phyloP scores from a whole-genome alignment of 1,140 invertebrate species.

The Orussus abietinus region DNA sequence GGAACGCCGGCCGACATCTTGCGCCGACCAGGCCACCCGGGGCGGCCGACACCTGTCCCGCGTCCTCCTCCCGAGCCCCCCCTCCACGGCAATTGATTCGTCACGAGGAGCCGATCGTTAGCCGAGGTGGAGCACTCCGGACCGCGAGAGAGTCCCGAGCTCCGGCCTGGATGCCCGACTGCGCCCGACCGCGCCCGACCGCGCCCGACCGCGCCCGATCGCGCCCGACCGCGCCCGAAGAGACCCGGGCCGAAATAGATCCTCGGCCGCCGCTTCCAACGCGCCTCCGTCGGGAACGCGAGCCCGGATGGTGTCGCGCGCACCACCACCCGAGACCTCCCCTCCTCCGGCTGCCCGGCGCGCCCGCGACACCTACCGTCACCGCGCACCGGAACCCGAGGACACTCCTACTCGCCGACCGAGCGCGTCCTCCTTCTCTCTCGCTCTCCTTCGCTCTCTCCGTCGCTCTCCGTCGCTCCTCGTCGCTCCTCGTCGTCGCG shows the following conservation, averaged over 20 bases:
- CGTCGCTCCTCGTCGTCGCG: too few relatives aligned
- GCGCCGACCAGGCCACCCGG: too few relatives aligned
- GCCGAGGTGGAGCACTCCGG: background rate
- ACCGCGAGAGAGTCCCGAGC: background rate
- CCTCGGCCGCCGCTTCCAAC: background rate
- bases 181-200: too few relatives aligned
- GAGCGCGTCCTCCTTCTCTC: slow-evolving; percentile 4
- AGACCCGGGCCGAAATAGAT: background rate
- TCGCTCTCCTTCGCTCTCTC: slow-evolving; percentile 1
- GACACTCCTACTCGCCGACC: background rate
- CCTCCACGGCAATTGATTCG: slow-evolving; percentile 14
- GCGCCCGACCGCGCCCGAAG: background rate
- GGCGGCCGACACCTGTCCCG: background rate
- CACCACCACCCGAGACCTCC: slow-evolving; percentile 3
- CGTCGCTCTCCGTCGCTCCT: background rate
- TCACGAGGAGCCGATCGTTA: slow-evolving; percentile 13
- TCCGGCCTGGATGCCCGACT: too few relatives aligned
- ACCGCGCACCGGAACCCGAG: slow-evolving; percentile 8
- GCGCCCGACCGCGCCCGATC: background rate
- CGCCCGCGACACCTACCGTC: slow-evolving; percentile 9
- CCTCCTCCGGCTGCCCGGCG: slow-evolving; percentile 1
- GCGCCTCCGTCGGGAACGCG: background rate
- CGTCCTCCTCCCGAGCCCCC: slow-evolving; percentile 9
- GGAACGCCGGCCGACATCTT: too few relatives aligned
- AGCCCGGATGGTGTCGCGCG: too few relatives aligned